Evolutionary conservation across 2,113 vertebrate genomes (phyloP).

Genomic region (Oxygymnocypris stewartii): DNA sequence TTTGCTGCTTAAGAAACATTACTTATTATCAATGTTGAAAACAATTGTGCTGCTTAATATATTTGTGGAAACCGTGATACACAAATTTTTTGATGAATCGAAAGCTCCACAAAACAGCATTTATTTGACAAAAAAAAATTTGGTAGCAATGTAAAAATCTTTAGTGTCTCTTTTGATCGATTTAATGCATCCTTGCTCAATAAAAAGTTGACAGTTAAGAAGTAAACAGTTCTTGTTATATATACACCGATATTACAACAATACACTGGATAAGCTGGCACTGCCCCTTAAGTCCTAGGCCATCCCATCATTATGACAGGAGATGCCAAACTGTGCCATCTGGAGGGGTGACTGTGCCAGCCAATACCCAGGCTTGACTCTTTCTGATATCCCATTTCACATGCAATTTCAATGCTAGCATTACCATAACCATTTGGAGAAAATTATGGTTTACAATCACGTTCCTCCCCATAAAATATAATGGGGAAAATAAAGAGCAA

Average conservation of each 20-base stretch:
- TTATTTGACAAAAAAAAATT: too few species aligned
- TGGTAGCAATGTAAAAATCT: too few species aligned
- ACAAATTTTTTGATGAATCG: too few species aligned
- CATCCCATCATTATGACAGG: neutral
- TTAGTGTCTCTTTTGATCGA: too few species aligned
- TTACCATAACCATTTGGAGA: conserved; percentile 51
- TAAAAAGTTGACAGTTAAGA: too few species aligned
- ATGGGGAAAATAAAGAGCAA: neutral
- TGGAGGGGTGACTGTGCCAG: conserved; percentile 44
- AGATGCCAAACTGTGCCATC: conserved; percentile 48
- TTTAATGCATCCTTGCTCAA: too few species aligned
- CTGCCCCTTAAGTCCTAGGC: conserved; percentile 12
- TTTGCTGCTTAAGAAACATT: too few species aligned
- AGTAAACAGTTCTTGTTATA: conserved; percentile 15
- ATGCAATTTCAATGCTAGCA: conserved; percentile 51
- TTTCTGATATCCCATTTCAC: conserved; percentile 38
- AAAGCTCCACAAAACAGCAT: too few species aligned
- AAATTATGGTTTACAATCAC: conserved; percentile 28
- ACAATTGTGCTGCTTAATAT: too few species aligned
- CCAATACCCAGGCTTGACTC: conserved; percentile 40
- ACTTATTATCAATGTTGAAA: too few species aligned
- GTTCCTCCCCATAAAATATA: conserved; percentile 26
- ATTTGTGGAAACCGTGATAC: too few species aligned
- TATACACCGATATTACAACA: conserved; percentile 16
- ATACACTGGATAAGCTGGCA: conserved; percentile 19